These are phyloP conservation scores for Ophioderma brevispina DNA, from an alignment of 35 echinoderm and acorn worm genomes.

Conservation along the genomic window DNA sequence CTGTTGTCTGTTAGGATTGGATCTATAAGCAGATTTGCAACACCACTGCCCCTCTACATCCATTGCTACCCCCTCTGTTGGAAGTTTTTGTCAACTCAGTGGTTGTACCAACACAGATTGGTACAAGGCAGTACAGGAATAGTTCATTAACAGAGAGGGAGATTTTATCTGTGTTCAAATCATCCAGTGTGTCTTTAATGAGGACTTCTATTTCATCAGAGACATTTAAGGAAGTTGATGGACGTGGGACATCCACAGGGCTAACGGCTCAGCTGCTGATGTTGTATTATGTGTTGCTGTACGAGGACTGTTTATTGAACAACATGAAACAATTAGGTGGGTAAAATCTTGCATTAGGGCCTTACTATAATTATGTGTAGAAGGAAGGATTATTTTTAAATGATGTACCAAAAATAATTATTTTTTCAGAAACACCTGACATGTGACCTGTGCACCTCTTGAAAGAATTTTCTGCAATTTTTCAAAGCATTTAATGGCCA, in stretches of 20 bases:
- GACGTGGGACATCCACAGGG: slow-evolving; percentile 8
- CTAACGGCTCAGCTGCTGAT: slow-evolving; percentile 87
- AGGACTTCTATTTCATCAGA: slow-evolving; percentile 20
- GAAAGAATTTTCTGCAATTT: no score
- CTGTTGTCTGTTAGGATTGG: no score
- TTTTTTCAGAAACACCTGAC: no score
- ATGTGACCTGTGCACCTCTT: no score
- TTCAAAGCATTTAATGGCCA: no score
- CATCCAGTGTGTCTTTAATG: slow-evolving; percentile 56
- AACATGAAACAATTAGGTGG: slow-evolving; percentile 87
- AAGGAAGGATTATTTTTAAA: no score
- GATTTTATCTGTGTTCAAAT: slow-evolving; percentile 83
- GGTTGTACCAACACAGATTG: slow-evolving; percentile 75
- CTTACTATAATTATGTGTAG: no score
- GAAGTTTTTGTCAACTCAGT: slow-evolving; percentile 86
- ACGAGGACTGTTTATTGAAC: slow-evolving; percentile 92
- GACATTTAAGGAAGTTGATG: slow-evolving; percentile 17
- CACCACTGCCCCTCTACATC: slow-evolving; percentile 80
- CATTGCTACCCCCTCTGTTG: slow-evolving; percentile 86
- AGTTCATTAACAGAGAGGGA: slow-evolving; percentile 84
- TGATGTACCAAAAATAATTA: no score
- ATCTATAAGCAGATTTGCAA: slow-evolving; percentile 94
- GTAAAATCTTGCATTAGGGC: no score
- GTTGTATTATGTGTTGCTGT: slow-evolving; percentile 93
- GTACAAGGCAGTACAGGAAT: slow-evolving; percentile 69